Base-by-base conservation (phyloP, 1,140 invertebrate genomes). In the Drosophila asahinai region DNA sequence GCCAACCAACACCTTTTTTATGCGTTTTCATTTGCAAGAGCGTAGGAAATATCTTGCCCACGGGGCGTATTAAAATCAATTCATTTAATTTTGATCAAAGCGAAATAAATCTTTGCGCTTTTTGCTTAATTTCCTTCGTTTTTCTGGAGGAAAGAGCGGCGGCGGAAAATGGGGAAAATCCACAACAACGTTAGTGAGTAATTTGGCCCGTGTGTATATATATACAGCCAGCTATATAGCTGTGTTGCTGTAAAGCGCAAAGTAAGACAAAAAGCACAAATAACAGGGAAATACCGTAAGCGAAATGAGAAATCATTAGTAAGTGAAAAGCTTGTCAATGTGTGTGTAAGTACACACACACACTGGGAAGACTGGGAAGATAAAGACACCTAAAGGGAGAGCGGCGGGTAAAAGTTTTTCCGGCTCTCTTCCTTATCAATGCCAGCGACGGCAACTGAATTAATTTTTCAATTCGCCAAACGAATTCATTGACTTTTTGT, bases 381-480 rank as follows among this genome's bases (percentile, higher is more conserved):
- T 87, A 78, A 87, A 87, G 84, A 89, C 74, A 87, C 78, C 87
- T 80, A 81, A 87, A 80, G 78, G 74, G 71, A 80, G 68, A 66
- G 77, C 59, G 60, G 84, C 62, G 81, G 76, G 86, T 79, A 90
- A 90, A 74, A 90, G 86, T 86, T 84, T 89, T 84, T 83, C 61
- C 63, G 64, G 62, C 68, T 51, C 49, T 81, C 84, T 59, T 75
- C 79, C 84, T 87, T 87, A 87, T 87, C 84, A 83, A 89, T 80
- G 81, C 84, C 81, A 82, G 75, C 67, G 68, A 86, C 86, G 79
- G 86, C 86, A 90, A 87, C 80, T 84, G 83, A 91, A 91, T 91
- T 91, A 91, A 91, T 91, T 91, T 91, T 91, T 91, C 89, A 91
- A 91, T 91, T 91, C 79, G 70, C 86, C 89, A 91, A 90, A 91